Evolutionary conservation across 1,140 invertebrate species (phyloP).

Genomic region (Drosophila tsacasi): DNA sequence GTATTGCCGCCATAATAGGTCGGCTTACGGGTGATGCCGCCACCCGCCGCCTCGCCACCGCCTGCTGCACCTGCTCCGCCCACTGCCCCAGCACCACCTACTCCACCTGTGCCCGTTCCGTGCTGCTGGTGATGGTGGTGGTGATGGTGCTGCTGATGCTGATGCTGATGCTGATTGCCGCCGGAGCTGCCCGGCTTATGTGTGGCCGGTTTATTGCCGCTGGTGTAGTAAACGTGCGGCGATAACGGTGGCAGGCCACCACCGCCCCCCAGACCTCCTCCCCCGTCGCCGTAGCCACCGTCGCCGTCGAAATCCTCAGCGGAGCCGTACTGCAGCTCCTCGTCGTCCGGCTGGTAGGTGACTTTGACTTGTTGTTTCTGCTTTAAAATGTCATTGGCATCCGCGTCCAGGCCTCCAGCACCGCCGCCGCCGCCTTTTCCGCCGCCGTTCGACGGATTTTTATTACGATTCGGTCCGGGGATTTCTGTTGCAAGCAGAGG

Average conservation of each 20-base stretch:
- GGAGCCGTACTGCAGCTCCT: conserved; percentile 81
- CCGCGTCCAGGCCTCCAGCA: conserved; percentile 64
- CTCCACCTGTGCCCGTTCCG: conserved; percentile 7
- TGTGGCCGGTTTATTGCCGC: conserved; percentile 77
- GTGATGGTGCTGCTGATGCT: conserved; percentile 66
- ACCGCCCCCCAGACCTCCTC: conserved; percentile 65
- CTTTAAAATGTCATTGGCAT: conserved; percentile 85
- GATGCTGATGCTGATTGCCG: conserved; percentile 68
- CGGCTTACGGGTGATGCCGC: conserved; percentile 64
- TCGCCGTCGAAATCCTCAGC: conserved; percentile 83
- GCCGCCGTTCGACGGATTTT: conserved; percentile 73
- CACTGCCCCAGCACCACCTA: conserved; percentile 2
- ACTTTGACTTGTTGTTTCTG: conserved; percentile 85
- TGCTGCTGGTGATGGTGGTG: conserved; percentile 65
- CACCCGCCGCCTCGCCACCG: conserved; percentile 9
- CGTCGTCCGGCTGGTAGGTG: conserved; percentile 84
- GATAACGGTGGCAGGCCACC: conserved; percentile 72
- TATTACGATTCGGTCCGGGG: conserved; percentile 86
- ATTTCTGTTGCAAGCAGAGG: conserved; percentile 85
- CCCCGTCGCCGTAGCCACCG: conserved; percentile 65
- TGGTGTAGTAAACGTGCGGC: conserved; percentile 80
- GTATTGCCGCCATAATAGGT: conserved; percentile 66
- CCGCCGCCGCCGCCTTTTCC: conserved; percentile 43
- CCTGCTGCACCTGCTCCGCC: conserved; percentile 24
- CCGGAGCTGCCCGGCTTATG: conserved; percentile 64